phyloP scores from a whole-genome alignment of 92 coral and sea anemone genomes.

The Ricordea florida region DNA sequence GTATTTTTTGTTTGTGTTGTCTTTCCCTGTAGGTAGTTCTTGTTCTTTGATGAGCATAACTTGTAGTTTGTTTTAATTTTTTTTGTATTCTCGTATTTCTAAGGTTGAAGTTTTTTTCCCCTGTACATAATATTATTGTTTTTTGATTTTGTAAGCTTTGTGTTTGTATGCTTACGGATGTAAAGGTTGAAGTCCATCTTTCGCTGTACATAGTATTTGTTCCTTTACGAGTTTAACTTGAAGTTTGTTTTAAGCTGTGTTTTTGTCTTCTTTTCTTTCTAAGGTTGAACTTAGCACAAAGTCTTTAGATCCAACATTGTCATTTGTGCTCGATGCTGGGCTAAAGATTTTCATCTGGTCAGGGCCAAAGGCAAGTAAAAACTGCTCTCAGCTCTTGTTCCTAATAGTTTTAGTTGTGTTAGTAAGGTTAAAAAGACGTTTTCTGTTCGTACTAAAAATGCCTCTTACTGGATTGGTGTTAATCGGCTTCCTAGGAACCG shows the following conservation, averaged over 20 bases:
- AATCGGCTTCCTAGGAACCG: no score
- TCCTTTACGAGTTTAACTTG: not conserved
- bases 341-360: slow-evolving; percentile 92
- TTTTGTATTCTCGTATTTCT: not conserved
- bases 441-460: no score
- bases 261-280: not conserved
- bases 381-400: not conserved
- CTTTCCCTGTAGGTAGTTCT: no score
- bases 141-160: no score
- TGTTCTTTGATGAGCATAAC: not conserved
- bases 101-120: no score
- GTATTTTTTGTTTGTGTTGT: no score
- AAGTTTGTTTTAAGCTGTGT: not conserved
- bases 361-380: slow-evolving; percentile 84
- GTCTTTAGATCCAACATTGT: slow-evolving; percentile 88
- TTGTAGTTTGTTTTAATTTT: not conserved
- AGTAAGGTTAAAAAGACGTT: no score
- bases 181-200: no score
- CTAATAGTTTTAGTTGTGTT: not conserved
- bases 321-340: slow-evolving; percentile 91
- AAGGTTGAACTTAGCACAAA: slow-evolving; percentile 78
- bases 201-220: not conserved
- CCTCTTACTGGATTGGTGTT: no score
- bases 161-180: no score
- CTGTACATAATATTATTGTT: no score